phyloP scores from a whole-genome alignment of 2,113 vertebrate species.

The Pogonocichla stellata region DNA sequence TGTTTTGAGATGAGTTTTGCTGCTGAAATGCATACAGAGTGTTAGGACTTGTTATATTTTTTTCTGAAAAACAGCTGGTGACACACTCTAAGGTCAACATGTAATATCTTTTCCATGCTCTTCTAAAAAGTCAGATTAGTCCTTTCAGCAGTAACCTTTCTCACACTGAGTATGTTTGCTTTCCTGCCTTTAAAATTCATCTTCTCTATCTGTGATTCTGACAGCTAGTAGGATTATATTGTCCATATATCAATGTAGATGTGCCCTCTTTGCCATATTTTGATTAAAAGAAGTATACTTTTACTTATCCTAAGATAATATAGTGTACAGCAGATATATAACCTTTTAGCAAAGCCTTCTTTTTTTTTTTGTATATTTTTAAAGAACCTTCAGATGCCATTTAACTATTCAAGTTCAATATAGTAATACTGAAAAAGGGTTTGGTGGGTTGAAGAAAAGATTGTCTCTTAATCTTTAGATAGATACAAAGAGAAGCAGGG shows the following conservation, averaged over 20 bases:
- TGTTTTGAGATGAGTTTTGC: conserved; percentile 38
- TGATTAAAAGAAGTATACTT: conserved; percentile 51
- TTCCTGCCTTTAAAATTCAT: conserved; percentile 64
- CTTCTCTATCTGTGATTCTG: conserved; percentile 60
- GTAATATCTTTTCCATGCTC: conserved; percentile 10
- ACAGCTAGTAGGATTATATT: conserved; percentile 62
- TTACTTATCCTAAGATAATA: conserved; percentile 14
- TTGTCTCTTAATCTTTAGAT: background rate
- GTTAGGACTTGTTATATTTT: conserved; percentile 6
- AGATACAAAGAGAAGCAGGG: background rate
- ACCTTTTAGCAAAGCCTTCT: background rate
- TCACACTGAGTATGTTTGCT: conserved; percentile 48
- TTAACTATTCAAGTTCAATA: background rate
- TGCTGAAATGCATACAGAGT: background rate
- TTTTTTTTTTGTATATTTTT: background rate
- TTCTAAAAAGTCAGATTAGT: conserved; percentile 27
- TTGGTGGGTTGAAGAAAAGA: background rate
- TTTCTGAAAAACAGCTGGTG: conserved; percentile 16
- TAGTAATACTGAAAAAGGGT: background rate
- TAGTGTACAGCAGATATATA: background rate
- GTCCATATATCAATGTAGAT: conserved; percentile 38
- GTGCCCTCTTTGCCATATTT: conserved; percentile 42
- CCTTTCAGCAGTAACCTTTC: conserved; percentile 64
- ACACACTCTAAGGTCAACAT: conserved; percentile 16
- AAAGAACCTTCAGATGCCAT: background rate